A percentile compares a stretch with the other conserved stretches of the same genome.
phyloP scores from a whole-genome alignment of 1,140 invertebrate genomes.

The Drosophila baimaii region DNA sequence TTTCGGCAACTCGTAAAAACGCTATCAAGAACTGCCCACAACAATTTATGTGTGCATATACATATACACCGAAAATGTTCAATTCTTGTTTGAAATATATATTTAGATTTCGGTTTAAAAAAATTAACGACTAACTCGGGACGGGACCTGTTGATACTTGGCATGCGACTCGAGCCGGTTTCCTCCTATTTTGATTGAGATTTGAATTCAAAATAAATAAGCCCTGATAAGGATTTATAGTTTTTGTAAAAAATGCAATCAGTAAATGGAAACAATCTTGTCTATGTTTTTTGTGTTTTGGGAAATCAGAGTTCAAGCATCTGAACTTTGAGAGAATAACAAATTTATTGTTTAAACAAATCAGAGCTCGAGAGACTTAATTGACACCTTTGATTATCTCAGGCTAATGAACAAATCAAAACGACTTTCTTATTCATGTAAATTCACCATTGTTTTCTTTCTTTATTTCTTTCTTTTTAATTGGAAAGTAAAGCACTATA shows the following conservation, averaged over 20 bases:
- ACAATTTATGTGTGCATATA: conserved; percentile 35
- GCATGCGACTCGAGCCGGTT: conserved; percentile 31
- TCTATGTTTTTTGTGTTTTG: conserved; percentile 2
- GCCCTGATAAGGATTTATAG: conserved; percentile 29
- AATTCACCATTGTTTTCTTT: neutral
- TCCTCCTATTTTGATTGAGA: conserved; percentile 16
- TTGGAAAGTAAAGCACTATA: neutral
- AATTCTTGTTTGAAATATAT: conserved; percentile 22
- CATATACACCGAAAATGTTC: conserved; percentile 12
- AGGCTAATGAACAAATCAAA: neutral
- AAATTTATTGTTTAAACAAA: neutral
- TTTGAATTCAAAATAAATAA: conserved; percentile 23
- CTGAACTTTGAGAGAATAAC: neutral
- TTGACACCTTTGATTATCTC: conserved; percentile 1
- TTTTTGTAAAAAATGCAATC: conserved; percentile 14
- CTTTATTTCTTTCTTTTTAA: neutral
- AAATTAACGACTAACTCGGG: conserved; percentile 15
- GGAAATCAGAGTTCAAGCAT: neutral
- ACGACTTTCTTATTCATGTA: conserved; percentile 4
- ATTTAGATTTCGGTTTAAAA: conserved; percentile 23
- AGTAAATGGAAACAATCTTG: conserved; percentile 9
- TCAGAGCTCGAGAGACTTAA: neutral
- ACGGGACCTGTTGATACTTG: conserved; percentile 43
- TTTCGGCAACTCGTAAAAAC: conserved; percentile 44
- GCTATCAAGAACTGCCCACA: conserved; percentile 22